Evolutionary conservation across 2,797 vertebrate species (phyloP).

Genomic region (Halcyon badia): DNA sequence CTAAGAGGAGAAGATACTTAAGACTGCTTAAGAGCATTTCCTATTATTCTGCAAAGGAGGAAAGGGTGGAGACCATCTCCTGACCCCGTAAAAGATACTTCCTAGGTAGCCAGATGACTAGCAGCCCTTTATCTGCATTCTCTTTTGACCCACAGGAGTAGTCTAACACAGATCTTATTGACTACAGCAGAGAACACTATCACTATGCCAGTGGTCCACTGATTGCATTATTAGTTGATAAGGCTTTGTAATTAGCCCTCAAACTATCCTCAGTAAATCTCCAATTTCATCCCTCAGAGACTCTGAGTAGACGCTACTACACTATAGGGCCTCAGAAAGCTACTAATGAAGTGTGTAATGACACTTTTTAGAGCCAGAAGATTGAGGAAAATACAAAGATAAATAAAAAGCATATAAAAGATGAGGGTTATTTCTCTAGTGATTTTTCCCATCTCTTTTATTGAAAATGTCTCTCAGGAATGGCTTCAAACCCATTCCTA

Average conservation of each 20-base stretch:
- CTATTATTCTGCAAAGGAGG: not conserved
- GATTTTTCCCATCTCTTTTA: not conserved
- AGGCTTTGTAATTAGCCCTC: conserved; percentile 63
- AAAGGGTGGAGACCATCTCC: not conserved
- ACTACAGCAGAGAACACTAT: conserved; percentile 11
- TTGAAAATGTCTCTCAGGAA: not conserved
- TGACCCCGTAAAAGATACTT: not conserved
- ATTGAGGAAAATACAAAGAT: conserved; percentile 7
- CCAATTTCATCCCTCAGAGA: conserved; percentile 67
- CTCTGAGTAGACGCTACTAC: conserved; percentile 41
- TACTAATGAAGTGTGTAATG: conserved; percentile 73
- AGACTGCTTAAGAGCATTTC: not conserved
- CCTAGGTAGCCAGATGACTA: conserved; percentile 10
- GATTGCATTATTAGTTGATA: conserved; percentile 54
- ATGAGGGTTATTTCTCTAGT: not conserved
- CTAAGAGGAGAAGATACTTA: not conserved
- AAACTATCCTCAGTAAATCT: conserved; percentile 60
- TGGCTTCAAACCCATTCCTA: not conserved
- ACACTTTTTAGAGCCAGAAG: conserved; percentile 58
- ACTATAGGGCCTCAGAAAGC: conserved; percentile 48
- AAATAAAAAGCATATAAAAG: conserved; percentile 51
- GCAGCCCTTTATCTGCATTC: conserved; percentile 18
- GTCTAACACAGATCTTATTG: conserved; percentile 35
- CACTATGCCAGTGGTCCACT: conserved; percentile 7
- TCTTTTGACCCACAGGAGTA: conserved; percentile 25